phyloP scores from a whole-genome alignment of 2,888 invertebrate genomes.

The Scaptomyza polygonia region DNA sequence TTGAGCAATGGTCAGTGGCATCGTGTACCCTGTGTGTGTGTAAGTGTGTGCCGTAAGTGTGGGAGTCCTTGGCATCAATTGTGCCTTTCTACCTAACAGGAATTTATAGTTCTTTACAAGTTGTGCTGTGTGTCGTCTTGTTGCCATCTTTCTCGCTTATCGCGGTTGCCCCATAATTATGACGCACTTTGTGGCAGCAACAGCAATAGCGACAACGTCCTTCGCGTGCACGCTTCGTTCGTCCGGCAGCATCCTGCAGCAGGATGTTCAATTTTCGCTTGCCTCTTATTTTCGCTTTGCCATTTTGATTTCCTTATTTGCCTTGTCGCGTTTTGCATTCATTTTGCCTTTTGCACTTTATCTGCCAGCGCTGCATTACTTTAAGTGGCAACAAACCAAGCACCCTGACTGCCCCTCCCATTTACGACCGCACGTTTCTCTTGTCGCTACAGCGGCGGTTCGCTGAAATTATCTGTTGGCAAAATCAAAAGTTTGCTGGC shows the following conservation, averaged over 20 bases:
- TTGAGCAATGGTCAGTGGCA: not conserved
- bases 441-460: slow-evolving; percentile 40
- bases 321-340: slow-evolving; percentile 67
- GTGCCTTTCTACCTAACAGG: slow-evolving; percentile 49
- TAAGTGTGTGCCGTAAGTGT: slow-evolving; percentile 4
- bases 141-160: slow-evolving; percentile 61
- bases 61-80: slow-evolving; percentile 75
- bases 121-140: slow-evolving; percentile 39
- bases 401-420: not conserved
- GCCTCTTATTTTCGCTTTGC: slow-evolving; percentile 72
- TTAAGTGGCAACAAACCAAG: slow-evolving; percentile 63
- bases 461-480: slow-evolving; percentile 63
- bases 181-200: slow-evolving; percentile 67
- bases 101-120: slow-evolving; percentile 55
- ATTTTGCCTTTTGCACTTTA: slow-evolving; percentile 63
- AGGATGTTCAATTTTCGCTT: slow-evolving; percentile 78
- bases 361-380: slow-evolving; percentile 69
- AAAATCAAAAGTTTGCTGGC: slow-evolving; percentile 70
- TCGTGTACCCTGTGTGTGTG: slow-evolving; percentile 36
- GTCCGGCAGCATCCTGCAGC: slow-evolving; percentile 67
- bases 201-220: slow-evolving; percentile 11
- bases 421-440: slow-evolving; percentile 34
- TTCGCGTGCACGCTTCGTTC: slow-evolving; percentile 31
- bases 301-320: slow-evolving; percentile 79
- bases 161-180: slow-evolving; percentile 74